Evolutionary conservation across 2,888 invertebrate species (phyloP).

Genomic region (Noctua comes): DNA sequence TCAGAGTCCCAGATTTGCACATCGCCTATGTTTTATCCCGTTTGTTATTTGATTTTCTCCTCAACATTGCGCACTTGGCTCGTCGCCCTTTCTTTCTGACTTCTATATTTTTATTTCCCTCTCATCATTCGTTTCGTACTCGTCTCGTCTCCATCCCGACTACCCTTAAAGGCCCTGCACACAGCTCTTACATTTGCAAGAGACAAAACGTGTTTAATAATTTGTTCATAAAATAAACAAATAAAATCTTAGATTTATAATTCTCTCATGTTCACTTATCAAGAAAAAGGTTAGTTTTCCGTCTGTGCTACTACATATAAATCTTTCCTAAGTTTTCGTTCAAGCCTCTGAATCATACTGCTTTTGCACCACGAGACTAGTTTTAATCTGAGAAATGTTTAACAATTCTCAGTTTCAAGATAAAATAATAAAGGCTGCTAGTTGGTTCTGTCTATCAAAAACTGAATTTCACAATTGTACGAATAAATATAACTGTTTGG

Average conservation of each 20-base stretch:
- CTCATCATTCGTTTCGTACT: too few relatives aligned
- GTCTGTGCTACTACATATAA: not conserved
- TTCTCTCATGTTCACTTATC: not conserved
- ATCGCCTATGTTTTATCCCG: too few relatives aligned
- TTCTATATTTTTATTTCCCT: too few relatives aligned
- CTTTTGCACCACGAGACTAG: not conserved
- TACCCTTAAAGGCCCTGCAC: too few relatives aligned
- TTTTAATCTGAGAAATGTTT: not conserved
- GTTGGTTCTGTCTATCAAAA: conserved; percentile 2
- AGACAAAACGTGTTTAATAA: not conserved
- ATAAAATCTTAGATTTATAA: not conserved
- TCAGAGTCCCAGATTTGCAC: too few relatives aligned
- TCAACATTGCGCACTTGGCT: too few relatives aligned
- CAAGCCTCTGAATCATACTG: not conserved
- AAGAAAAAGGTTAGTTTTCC: not conserved
- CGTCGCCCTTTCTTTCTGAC: too few relatives aligned
- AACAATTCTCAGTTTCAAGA: not conserved
- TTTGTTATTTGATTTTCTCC: too few relatives aligned
- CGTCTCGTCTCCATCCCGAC: too few relatives aligned
- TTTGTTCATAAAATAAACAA: not conserved
- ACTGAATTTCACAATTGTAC: not conserved
- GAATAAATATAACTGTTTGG: not conserved
- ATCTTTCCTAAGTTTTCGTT: not conserved
- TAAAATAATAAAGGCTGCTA: not conserved
- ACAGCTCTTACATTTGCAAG: too few relatives aligned